Percentiles rank a stretch among this genome's conserved stretches.
Conservation (phyloP, 2,888 invertebrate genomes). For the Brenthis ino region DNA sequence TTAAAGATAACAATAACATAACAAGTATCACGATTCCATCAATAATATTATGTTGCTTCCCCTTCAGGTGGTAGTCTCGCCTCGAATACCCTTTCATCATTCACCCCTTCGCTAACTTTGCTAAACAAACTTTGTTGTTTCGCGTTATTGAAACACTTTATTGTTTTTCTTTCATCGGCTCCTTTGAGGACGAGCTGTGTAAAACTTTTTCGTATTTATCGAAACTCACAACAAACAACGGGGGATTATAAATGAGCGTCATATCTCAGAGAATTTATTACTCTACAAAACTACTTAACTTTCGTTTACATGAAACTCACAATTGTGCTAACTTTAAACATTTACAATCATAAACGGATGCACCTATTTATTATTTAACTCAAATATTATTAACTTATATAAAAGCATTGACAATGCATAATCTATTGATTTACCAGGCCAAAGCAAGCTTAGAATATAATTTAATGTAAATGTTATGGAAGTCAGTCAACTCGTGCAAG, state of each 20-base stretch:
- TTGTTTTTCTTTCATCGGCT: slow-evolving; percentile 75
- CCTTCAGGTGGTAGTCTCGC: slow-evolving; percentile 41
- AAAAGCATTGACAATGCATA: neutral
- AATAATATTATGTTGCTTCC: slow-evolving; percentile 43
- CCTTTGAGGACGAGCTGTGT: slow-evolving; percentile 53
- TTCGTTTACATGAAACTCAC: neutral
- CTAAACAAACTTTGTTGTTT: slow-evolving; percentile 74
- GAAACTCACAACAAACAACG: slow-evolving; percentile 47
- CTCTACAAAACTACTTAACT: slow-evolving; percentile 7
- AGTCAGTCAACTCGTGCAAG: no score
- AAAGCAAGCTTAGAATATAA: neutral
- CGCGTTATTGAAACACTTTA: slow-evolving; percentile 76
- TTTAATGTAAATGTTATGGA: neutral
- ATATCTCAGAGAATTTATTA: slow-evolving; percentile 5
- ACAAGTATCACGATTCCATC: slow-evolving; percentile 51
- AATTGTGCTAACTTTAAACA: neutral
- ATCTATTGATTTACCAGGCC: neutral
- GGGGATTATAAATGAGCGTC: slow-evolving; percentile 11
- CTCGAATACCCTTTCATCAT: slow-evolving; percentile 37
- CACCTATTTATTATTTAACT: neutral
- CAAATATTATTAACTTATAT: neutral
- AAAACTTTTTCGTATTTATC: slow-evolving; percentile 51
- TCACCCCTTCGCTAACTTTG: slow-evolving; percentile 56
- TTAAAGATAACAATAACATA: slow-evolving; percentile 36
- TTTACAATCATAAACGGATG: neutral